Evolutionary conservation across 2,888 invertebrate species (phyloP).

Genomic region (Drosophila mimica): DNA sequence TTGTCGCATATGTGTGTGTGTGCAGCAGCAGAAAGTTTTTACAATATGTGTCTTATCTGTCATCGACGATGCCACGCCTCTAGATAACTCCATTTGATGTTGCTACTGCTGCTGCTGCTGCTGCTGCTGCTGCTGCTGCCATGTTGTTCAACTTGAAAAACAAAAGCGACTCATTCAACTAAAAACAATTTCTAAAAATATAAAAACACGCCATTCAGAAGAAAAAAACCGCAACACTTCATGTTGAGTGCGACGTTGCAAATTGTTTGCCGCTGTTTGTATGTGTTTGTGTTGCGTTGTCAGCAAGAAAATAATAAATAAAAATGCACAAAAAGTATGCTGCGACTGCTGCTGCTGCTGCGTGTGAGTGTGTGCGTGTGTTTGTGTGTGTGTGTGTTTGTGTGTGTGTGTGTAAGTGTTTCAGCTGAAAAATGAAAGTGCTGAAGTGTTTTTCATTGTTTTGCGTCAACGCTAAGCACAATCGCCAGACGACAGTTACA

Average conservation of each 20-base stretch:
- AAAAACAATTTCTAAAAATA: conserved; percentile 79
- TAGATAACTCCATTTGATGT: conserved; percentile 23
- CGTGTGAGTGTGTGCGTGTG: conserved; percentile 19
- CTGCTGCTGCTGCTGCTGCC: conserved; percentile 13
- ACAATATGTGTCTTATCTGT: conserved; percentile 76
- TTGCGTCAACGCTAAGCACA: conserved; percentile 67
- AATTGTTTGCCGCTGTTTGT: conserved; percentile 63
- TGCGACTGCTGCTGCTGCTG: not conserved
- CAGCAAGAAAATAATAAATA: conserved; percentile 72
- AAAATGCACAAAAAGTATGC: conserved; percentile 68
- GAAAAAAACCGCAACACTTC: conserved; percentile 73
- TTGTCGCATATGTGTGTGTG: conserved; percentile 12
- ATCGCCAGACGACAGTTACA: conserved; percentile 38
- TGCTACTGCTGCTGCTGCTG: conserved; percentile 5
- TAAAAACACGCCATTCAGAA: conserved; percentile 57
- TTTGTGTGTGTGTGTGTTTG: conserved; percentile 21
- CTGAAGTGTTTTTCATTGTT: conserved; percentile 77
- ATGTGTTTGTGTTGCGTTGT: conserved; percentile 27
- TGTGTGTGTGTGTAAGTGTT: conserved; percentile 35
- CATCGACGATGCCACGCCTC: conserved; percentile 54
- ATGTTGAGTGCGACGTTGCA: conserved; percentile 72
- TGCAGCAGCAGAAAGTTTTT: conserved; percentile 15
- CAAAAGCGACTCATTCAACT: conserved; percentile 58
- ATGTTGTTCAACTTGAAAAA: conserved; percentile 41
- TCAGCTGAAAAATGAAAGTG: conserved; percentile 71